Conservation (phyloP, 2,113 vertebrate species). For the Gobio gobio region DNA sequence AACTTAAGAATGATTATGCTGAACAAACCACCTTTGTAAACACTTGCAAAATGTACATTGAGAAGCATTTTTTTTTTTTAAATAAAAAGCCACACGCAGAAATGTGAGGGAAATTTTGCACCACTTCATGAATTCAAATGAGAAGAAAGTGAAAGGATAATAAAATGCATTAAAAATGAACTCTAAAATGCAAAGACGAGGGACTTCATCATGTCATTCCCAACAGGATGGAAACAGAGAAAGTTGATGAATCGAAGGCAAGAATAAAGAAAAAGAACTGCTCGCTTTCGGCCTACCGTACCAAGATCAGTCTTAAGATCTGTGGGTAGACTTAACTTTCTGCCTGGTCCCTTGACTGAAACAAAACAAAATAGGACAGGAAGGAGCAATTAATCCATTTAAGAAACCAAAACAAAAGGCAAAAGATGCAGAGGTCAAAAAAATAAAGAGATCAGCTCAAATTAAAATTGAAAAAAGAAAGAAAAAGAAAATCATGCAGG, state of each 20-base stretch:
- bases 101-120: slow-evolving; percentile 52
- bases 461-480: background rate
- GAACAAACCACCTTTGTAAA: slow-evolving; percentile 76
- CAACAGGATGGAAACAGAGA: slow-evolving; percentile 66
- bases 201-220: slow-evolving; percentile 47
- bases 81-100: slow-evolving; percentile 64
- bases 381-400: slow-evolving; percentile 88
- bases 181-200: slow-evolving; percentile 21
- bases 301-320: slow-evolving; percentile 99
- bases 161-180: slow-evolving; percentile 51
- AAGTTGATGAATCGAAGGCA: slow-evolving; percentile 67
- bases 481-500: slow-evolving; percentile 27
- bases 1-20: slow-evolving; percentile 71
- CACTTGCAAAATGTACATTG: slow-evolving; percentile 82
- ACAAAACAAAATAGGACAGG: slow-evolving; percentile 97
- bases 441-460: slow-evolving; percentile 29
- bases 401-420: slow-evolving; percentile 64
- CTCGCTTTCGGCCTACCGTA: slow-evolving; percentile 95
- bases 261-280: slow-evolving; percentile 76
- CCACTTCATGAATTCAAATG: slow-evolving; percentile 24
- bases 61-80: slow-evolving; percentile 56
- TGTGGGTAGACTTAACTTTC: slow-evolving; percentile 99
- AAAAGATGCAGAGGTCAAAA: slow-evolving; percentile 32
- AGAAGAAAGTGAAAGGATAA: slow-evolving; percentile 58
- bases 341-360: slow-evolving; percentile 98